Percentiles rank a stretch among this genome's conserved stretches.
Evolutionary conservation across 2,797 vertebrate species (phyloP).

Genomic region (Lepilemur septentrionalis): DNA sequence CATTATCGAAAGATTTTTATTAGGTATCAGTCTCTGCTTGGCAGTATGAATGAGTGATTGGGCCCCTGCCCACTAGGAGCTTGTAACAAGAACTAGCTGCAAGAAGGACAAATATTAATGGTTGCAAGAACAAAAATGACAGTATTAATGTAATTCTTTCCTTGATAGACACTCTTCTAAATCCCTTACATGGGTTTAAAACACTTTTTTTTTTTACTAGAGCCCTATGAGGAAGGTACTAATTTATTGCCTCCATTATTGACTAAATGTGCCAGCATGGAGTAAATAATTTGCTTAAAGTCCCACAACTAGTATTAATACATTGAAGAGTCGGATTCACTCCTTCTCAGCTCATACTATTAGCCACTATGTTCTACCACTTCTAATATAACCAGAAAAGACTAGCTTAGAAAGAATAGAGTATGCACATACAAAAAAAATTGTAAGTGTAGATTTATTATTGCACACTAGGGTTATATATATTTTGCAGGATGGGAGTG

Average conservation of each 20-base stretch:
- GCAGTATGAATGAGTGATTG: neutral
- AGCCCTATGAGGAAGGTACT: neutral
- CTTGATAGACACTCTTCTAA: neutral
- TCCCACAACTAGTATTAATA: neutral
- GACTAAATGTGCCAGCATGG: neutral
- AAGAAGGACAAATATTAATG: neutral
- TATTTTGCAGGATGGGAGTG: neutral
- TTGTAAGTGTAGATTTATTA: neutral
- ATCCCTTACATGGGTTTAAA: neutral
- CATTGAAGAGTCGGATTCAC: neutral
- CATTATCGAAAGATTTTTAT: constrained; percentile 20
- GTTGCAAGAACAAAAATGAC: neutral
- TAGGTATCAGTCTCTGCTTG: constrained; percentile 9
- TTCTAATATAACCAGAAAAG: neutral
- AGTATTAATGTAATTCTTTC: neutral
- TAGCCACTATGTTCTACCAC: neutral
- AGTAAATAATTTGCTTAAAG: neutral
- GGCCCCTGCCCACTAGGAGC: neutral
- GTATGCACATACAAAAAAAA: neutral
- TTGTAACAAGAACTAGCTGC: neutral
- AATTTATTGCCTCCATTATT: neutral
- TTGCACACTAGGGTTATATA: neutral
- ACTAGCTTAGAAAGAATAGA: neutral
- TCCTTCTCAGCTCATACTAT: neutral
- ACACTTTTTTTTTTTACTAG: neutral